Base-by-base conservation (phyloP, 2,113 vertebrate species). In the Microcebus jonahi region DNA sequence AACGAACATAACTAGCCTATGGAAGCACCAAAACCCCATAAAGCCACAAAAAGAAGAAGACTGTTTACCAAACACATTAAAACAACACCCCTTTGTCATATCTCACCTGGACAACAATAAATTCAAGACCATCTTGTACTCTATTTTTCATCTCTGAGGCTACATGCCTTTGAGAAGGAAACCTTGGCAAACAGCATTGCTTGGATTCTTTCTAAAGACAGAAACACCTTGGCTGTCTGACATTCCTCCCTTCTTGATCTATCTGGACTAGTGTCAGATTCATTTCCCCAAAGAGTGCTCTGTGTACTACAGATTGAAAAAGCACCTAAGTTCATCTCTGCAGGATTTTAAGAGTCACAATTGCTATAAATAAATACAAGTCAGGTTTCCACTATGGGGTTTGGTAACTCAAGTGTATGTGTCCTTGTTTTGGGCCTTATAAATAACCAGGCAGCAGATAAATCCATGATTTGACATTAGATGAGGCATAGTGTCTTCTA, bases 131-230 rank as follows among this genome's bases (percentile, higher is more conserved):
- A 45, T 65, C 36, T 77, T 27, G 45, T 61, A 57, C 36, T 81
- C 76, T n/a, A 8, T 84, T 93, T 96, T 85, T 88, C 23, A 90
- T 68, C 29, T 84, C 36, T 84, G 76, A 80, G 23, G 48, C 86
- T 50, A 71, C 50, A 34, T 27, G 12, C 8, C 50, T 21, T 61
- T 93, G 53, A 27, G 36, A 13, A 67, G 39, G 13, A 90, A 94
- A 94, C 17, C 15, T 71, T 84, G 88, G 53, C 23, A 59, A 87
- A 84, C 1, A 77, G 10, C 34, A 50, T 39, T 76, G n/a, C 14
- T 80, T 53, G 85, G 55, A 90, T 12, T 80, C 59, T 34, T 65
- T 57, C 15, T 73, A 85, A 77, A 61, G 14, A 68, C 48, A 59
- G 18, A 90, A 50, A 27, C 31, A 90, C 48, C 31, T 63, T 75